Conservation (phyloP, 1,140 invertebrate genomes). For the Cotesia typhae region DNA sequence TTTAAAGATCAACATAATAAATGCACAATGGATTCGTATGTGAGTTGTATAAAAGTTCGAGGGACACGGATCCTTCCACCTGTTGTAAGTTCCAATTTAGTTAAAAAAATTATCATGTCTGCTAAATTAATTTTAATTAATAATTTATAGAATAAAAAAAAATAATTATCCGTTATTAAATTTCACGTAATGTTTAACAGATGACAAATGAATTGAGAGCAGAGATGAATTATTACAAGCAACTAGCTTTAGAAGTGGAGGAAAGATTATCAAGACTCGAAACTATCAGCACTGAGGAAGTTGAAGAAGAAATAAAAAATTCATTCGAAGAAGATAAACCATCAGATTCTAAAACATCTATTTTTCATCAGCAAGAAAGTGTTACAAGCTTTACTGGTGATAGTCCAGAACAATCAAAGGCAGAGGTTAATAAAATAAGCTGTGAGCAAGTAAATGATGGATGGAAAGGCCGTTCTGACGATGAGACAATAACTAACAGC, state of each 20-base stretch:
- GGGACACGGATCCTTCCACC: slow-evolving; percentile 72
- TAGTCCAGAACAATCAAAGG: neutral
- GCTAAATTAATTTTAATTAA: slow-evolving; percentile 34
- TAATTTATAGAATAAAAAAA: slow-evolving; percentile 37
- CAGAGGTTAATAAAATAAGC: neutral
- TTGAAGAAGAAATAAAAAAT: slow-evolving; percentile 8
- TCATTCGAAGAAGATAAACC: slow-evolving; percentile 5
- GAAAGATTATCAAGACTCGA: slow-evolving; percentile 51
- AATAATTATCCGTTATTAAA: slow-evolving; percentile 4
- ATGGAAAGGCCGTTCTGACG: slow-evolving; percentile 41
- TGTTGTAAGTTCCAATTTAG: slow-evolving; percentile 63
- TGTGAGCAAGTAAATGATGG: neutral
- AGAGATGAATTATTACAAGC: slow-evolving; percentile 73
- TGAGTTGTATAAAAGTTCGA: slow-evolving; percentile 70
- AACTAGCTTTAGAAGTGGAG: slow-evolving; percentile 70
- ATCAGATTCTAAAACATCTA: neutral
- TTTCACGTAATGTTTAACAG: slow-evolving; percentile 51
- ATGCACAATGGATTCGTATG: slow-evolving; percentile 47
- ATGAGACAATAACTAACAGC: slow-evolving; percentile 39
- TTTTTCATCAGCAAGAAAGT: neutral
- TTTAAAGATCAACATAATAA: too few relatives aligned
- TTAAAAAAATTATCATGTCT: too few relatives aligned
- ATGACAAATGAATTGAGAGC: slow-evolving; percentile 69
- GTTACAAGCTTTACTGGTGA: neutral
- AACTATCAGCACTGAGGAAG: neutral